A percentile compares a stretch with the other conserved stretches of the same genome.
Evolutionary conservation across 2,888 invertebrate genomes (phyloP).

Genomic region (Plebejus melissa): DNA sequence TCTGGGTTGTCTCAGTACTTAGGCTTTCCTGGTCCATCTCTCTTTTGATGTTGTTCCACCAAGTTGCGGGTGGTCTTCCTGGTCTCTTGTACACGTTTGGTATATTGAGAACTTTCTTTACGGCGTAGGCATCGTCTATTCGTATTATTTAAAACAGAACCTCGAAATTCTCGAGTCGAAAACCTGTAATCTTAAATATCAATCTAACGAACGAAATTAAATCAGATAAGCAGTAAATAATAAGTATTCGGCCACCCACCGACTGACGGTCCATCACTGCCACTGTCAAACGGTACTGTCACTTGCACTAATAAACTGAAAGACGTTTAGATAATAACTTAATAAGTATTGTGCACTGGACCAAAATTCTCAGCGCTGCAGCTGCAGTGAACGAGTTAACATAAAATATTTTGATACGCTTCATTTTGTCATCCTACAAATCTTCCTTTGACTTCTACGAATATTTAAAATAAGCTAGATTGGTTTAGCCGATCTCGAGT

Average conservation of each 20-base stretch:
- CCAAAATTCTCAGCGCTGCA: not conserved
- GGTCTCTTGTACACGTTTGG: too few species aligned
- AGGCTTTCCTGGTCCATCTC: too few species aligned
- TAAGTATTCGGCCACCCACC: slow-evolving; percentile 44
- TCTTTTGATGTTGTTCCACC: too few species aligned
- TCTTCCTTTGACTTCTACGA: too few species aligned
- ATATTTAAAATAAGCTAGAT: too few species aligned
- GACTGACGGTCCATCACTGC: slow-evolving; percentile 59
- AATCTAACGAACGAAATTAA: slow-evolving; percentile 35
- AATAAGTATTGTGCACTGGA: not conserved
- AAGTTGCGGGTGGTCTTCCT: too few species aligned
- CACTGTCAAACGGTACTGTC: slow-evolving; percentile 41
- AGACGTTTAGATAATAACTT: not conserved
- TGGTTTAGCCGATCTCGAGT: too few species aligned
- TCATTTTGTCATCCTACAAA: too few species aligned
- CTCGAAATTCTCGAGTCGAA: not conserved
- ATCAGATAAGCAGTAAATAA: slow-evolving; percentile 30
- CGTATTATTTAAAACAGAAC: not conserved
- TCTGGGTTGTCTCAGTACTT: too few species aligned
- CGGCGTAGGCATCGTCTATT: too few species aligned
- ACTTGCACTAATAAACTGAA: slow-evolving; percentile 1
- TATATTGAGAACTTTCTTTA: too few species aligned
- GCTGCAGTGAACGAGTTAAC: not conserved
- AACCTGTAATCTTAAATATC: not conserved
- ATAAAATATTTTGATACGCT: not conserved